Evolutionary conservation across 2,113 vertebrate genomes (phyloP), one percentile per base, ranked within the genome.

Genomic region (Dasyprocta punctata): DNA sequence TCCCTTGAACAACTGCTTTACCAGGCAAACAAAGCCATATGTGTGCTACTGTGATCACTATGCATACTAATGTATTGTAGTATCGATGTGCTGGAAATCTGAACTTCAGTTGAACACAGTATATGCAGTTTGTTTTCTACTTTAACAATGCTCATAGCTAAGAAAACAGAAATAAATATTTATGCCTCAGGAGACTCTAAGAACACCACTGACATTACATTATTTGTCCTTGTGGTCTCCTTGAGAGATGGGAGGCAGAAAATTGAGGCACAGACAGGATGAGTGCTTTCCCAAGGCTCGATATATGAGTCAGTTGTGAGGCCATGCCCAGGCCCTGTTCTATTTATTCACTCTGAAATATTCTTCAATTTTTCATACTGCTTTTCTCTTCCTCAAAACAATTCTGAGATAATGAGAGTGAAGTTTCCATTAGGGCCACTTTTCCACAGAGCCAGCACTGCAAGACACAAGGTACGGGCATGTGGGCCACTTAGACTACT

Each of bases 361-460:
- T 80, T 58, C 88, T 71, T 96, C 63, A 17, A 90, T 94, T 94
- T 96, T 97, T 96, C 44, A 92, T 83, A 82, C 28, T 73, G 69
- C 82, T 90, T 96, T 92, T 93, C 81, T 82, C 49, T 95, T 36
- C 24, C 49, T 95, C 47, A 60, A 95, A 92, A 71, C 80, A 86
- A 78, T 90, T 90, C 77, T 88, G 93, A 90, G 92, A 91, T 86
- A 97, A 98, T 95, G 95, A 95, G 54, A 98, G 63, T 73, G 82
- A 94, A 41, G 73, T 56, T 93, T 33, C 87, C 93, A 96, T 94
- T 92, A 95, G 61, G 96, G 80, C 49, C 58, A 65, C 92, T 97
- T 92, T 67, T 92, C 41, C 63, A 90, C 47, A 89, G 82, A 86
- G 71, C 80, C 56, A 49, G 47, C 11, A 38, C 52, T 93, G 7